Conservation (phyloP, 1,140 invertebrate genomes). For the Lerema accius region DNA sequence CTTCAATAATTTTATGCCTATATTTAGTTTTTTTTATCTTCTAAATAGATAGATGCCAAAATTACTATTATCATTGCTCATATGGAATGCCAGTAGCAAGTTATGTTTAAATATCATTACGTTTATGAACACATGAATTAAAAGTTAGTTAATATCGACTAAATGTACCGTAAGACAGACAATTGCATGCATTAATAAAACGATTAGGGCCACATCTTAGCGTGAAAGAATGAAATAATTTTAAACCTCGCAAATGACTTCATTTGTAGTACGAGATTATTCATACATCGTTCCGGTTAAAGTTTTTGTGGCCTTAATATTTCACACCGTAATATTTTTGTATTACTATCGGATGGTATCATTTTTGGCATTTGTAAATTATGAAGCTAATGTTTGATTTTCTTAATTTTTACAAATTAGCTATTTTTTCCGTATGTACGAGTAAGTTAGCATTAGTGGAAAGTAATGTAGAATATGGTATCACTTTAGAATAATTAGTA, state of each 20-base stretch:
- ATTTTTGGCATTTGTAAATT: too few species aligned
- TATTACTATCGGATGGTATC: not conserved
- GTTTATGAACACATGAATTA: not conserved
- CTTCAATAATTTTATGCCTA: too few species aligned
- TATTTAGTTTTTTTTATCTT: too few species aligned
- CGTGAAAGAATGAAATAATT: conserved; percentile 17
- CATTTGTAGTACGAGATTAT: conserved; percentile 25
- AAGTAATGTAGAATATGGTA: not conserved
- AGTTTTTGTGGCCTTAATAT: conserved; percentile 26
- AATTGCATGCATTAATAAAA: conserved; percentile 13
- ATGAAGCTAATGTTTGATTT: too few species aligned
- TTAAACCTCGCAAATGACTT: conserved; percentile 21
- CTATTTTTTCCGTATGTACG: too few species aligned
- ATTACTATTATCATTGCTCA: too few species aligned
- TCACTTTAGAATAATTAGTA: too few species aligned
- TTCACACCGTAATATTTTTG: conserved; percentile 6
- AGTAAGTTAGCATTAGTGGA: too few species aligned
- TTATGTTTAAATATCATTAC: too few species aligned
- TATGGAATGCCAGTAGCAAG: too few species aligned
- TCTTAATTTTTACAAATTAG: too few species aligned
- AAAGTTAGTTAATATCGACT: not conserved
- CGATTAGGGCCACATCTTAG: conserved; percentile 17
- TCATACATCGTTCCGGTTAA: conserved; percentile 19
- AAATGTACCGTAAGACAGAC: conserved; percentile 1
- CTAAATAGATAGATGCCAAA: too few species aligned